A percentile compares a stretch with the other conserved stretches of the same genome.
Evolutionary conservation across 2,113 vertebrate genomes (phyloP).

Genomic region (Nothocercus nigrocapillus): DNA sequence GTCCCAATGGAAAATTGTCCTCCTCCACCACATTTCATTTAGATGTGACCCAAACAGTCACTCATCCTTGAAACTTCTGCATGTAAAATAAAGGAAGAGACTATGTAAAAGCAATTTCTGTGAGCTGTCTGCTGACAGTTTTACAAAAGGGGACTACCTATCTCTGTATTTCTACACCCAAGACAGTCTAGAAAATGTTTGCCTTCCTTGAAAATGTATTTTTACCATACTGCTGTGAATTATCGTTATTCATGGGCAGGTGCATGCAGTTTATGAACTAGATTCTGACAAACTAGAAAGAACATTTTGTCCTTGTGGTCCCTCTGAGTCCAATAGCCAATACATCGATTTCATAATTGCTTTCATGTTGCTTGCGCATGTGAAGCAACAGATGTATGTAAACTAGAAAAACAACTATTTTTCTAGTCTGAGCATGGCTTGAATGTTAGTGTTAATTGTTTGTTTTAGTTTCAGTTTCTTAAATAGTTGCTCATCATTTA

Average conservation of each 20-base stretch:
- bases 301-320: neutral
- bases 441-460: rapidly evolving
- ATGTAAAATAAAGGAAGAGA: neutral
- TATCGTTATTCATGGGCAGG: neutral
- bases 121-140: neutral
- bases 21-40: neutral
- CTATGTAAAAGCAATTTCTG: neutral
- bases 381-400: neutral
- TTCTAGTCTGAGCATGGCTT: neutral
- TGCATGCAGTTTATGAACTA: neutral
- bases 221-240: neutral
- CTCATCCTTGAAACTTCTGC: neutral
- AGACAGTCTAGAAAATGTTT: neutral
- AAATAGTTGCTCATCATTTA: neutral
- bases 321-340: neutral
- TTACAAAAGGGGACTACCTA: neutral
- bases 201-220: neutral
- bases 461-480: neutral
- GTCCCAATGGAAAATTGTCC: neutral
- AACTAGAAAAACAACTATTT: neutral
- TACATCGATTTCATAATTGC: neutral
- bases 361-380: neutral
- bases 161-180: neutral
- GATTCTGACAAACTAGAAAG: neutral
- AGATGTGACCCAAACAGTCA: neutral